phyloP scores from a whole-genome alignment of 2,888 invertebrate genomes.

The Gortyna flavago region DNA sequence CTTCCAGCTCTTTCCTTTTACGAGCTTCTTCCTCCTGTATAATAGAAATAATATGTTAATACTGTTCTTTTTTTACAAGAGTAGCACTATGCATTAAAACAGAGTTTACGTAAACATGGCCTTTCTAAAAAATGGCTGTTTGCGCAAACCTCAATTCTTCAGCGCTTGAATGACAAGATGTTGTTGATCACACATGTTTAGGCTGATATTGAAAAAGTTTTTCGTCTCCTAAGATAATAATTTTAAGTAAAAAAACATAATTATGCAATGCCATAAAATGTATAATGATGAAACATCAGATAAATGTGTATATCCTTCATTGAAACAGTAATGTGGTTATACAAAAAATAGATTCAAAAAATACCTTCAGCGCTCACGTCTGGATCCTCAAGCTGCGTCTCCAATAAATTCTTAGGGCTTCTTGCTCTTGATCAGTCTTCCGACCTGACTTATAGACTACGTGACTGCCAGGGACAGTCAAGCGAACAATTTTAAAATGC shows the following conservation, averaged over 20 bases:
- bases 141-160: conserved; percentile 38
- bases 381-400: conserved; percentile 88
- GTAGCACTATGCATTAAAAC: conserved; percentile 62
- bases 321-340: conserved; percentile 80
- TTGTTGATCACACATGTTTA: conserved; percentile 42
- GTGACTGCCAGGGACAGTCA: conserved; percentile 90
- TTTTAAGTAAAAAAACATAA: conserved; percentile 50
- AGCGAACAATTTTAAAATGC: conserved; percentile 89
- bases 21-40: conserved; percentile 99
- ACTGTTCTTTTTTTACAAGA: conserved; percentile 63
- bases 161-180: conserved; percentile 47
- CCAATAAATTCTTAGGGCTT: conserved; percentile 88
- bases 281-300: conserved; percentile 62
- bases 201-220: conserved; percentile 28
- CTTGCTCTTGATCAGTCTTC: conserved; percentile 89
- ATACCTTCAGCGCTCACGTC: conserved; percentile 88
- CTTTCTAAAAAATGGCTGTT: conserved; percentile 47
- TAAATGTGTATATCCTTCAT: conserved; percentile 66
- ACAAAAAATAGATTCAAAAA: conserved; percentile 89
- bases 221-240: conserved; percentile 48
- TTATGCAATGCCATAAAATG: conserved; percentile 48
- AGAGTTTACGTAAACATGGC: conserved; percentile 45
- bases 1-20: conserved; percentile 98
- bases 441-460: conserved; percentile 90
- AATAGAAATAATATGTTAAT: conserved; percentile 88